phyloP scores from a whole-genome alignment of 2,113 vertebrate species.

The Sigmodon hispidus region DNA sequence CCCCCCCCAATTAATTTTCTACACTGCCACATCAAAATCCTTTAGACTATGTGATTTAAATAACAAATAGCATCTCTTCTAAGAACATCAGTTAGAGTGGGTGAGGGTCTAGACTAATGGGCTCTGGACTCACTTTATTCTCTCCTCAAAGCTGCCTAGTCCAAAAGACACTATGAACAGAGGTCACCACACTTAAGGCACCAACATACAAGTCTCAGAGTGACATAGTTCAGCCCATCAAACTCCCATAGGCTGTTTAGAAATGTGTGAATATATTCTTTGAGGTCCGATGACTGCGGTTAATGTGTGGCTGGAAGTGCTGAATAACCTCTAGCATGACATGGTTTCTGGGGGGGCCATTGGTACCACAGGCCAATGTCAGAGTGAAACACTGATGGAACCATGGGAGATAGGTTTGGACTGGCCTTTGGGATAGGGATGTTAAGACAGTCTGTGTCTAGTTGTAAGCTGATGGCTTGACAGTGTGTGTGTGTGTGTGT shows the following conservation, averaged over 20 bases:
- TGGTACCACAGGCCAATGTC: neutral
- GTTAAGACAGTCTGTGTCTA: neutral
- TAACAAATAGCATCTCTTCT: neutral
- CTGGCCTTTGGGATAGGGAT: neutral
- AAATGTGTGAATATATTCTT: constrained; percentile 3
- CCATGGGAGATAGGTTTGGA: neutral
- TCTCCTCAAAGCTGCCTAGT: neutral
- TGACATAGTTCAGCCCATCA: neutral
- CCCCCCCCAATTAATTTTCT: neutral
- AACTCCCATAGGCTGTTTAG: neutral
- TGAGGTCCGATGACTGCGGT: neutral
- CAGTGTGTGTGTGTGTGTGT: neutral
- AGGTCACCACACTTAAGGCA: neutral
- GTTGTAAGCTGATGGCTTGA: neutral
- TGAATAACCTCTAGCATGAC: neutral
- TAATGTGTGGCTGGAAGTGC: neutral
- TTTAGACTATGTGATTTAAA: neutral
- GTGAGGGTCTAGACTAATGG: neutral
- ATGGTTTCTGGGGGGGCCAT: neutral
- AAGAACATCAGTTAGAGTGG: neutral
- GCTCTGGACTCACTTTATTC: neutral
- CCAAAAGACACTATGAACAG: neutral
- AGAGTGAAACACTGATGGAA: neutral
- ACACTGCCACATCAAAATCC: neutral
- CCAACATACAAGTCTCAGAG: neutral